Conservation (phyloP, 2,797 vertebrate genomes). For the Sternarchorhynchus goeldii region DNA sequence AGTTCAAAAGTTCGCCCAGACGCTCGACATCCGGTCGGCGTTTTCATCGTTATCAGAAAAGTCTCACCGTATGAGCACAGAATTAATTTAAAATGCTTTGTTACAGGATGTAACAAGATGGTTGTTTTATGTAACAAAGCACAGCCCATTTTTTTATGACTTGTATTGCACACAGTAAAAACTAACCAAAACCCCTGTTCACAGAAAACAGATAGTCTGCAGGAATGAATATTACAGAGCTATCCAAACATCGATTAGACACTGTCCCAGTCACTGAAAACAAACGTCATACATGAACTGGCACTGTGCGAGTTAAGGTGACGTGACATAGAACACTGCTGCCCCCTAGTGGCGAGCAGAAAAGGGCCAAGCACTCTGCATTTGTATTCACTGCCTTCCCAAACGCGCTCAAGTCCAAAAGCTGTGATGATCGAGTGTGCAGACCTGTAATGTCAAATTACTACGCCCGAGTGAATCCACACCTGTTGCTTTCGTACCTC, state of each 20-base stretch:
- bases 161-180: background rate
- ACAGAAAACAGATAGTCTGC: constrained; percentile 11
- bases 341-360: constrained; percentile 65
- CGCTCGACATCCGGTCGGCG: constrained; percentile 47
- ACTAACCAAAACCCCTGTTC: background rate
- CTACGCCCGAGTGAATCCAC: background rate
- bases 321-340: constrained; percentile 49
- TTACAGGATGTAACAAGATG: constrained; percentile 8
- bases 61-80: too few species aligned
- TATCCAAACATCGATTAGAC: constrained; percentile 53
- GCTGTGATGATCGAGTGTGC: constrained; percentile 6
- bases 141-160: too few species aligned
- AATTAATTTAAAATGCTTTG: too few species aligned
- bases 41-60: constrained; percentile 47
- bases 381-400: constrained; percentile 27
- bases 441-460: constrained; percentile 22
- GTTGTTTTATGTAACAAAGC: too few species aligned
- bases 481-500: background rate
- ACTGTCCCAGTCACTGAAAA: constrained; percentile 49
- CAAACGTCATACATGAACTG: constrained; percentile 41
- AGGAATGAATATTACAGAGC: constrained; percentile 47
- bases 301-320: background rate
- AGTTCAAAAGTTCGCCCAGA: background rate
- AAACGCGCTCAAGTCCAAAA: background rate
- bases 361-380: background rate